Percentiles rank a stretch among this genome's conserved stretches.
These are phyloP conservation scores for Pollenia angustigena DNA, from an alignment of 2,888 invertebrate genomes.

Conservation along the genomic window DNA sequence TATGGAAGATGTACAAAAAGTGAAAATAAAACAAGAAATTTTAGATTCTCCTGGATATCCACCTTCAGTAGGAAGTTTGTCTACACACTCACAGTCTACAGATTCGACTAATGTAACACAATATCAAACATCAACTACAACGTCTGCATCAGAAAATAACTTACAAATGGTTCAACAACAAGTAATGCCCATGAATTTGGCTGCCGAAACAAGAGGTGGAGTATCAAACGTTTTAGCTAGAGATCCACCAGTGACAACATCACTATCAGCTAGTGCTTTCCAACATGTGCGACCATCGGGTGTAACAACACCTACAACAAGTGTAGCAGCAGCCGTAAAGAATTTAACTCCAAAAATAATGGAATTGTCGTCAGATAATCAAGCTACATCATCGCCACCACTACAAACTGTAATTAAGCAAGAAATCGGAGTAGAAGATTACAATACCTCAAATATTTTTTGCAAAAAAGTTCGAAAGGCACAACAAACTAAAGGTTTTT, in stretches of 20 bases:
- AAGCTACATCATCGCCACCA: conserved; percentile 65
- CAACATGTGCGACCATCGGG: conserved; percentile 71
- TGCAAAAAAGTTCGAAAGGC: conserved; percentile 84
- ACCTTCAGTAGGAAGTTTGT: conserved; percentile 60
- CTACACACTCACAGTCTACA: conserved; percentile 65
- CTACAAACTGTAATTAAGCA: conserved; percentile 78
- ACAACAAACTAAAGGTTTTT: conserved; percentile 83
- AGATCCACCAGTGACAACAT: conserved; percentile 71
- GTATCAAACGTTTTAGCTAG: conserved; percentile 57
- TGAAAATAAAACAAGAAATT: conserved; percentile 82
- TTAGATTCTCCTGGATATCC: conserved; percentile 80
- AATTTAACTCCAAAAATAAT: conserved; percentile 82
- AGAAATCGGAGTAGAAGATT: conserved; percentile 80
- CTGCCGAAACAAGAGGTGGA: conserved; percentile 75
- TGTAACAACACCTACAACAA: conserved; percentile 34
- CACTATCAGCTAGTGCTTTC: conserved; percentile 73
- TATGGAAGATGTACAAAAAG: conserved; percentile 74
- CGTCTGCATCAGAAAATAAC: conserved; percentile 61
- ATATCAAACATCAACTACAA: conserved; percentile 66
- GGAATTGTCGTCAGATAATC: conserved; percentile 75
- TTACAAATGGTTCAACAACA: conserved; percentile 77
- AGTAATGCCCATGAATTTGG: conserved; percentile 83
- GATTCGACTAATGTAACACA: conserved; percentile 68
- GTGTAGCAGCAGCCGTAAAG: conserved; percentile 77
- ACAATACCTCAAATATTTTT: conserved; percentile 82